Evolutionary conservation across 2,797 vertebrate genomes (phyloP), one percentile per base, ranked within the genome.

Genomic region (Erethizon dorsatum): DNA sequence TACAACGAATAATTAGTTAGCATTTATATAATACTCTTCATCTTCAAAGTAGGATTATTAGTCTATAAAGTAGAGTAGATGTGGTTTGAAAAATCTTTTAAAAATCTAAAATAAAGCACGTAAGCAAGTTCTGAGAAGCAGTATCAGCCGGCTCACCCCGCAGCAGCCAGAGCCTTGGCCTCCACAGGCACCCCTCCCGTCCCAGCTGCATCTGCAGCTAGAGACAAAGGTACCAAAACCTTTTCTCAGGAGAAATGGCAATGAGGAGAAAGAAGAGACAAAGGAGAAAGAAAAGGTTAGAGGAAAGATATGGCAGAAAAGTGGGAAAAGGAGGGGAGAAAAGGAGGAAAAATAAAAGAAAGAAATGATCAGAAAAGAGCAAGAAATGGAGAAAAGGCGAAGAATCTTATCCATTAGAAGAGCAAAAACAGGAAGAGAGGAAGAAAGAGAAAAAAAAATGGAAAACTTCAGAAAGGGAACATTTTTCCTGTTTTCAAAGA

Each of bases 1-100:
- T 93, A 87, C 37, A 90, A 93, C 92, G 96, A 97, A 75, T 96
- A 96, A 97, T 96, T 95, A 97, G 93, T 84, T 88, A 78, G 97
- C 95, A 95, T 97, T 95, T 96, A 95, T 75, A 37, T 57, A 83
- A 59, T 18, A 91, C 94, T 97, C 96, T 95, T 97, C 96, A 97
- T 96, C 97, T 97, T 98, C 98, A 97, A 98, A 97, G 97, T 54
- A 67, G 83, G 77, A 88, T 97, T 97, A 97, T 93, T 91, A 95
- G 83, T 79, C 97, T 94, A 94, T 96, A 97, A 97, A 98, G 67
- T 13, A 56, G 89, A 95, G 71, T 90, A 97, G 88, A 95, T 92
- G 94, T 96, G 97, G 14, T 28, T 67, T 95, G 83, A 97, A 97
- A 97, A 97, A 97, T 92, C 83, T 57, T 96, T 97, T 96, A 92